Evolutionary conservation across 1,140 invertebrate species (phyloP), one percentile per base, ranked within the genome.

Genomic region (Drosophila pandora): DNA sequence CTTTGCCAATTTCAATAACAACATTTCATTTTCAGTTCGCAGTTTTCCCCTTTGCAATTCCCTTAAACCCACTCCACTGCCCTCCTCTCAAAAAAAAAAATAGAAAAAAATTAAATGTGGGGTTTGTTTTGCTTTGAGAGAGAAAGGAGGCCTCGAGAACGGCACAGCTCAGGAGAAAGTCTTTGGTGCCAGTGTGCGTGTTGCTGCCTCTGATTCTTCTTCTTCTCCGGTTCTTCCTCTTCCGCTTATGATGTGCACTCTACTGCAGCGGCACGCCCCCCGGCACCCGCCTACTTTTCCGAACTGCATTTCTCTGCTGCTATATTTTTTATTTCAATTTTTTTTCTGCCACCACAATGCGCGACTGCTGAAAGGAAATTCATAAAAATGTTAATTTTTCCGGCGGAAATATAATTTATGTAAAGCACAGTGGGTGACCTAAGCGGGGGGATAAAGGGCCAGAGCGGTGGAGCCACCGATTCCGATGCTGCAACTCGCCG

Each of bases 381-480:
- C 83, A 88, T 88, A 88, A 88, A 88, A 88, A 88, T 88, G 83
- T 88, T 88, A 88, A 88, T 88, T 88, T 88, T 88, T 88, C 83
- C 83, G 83, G 68, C 83, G 83, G 83, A 88, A 88, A 88, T 88
- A 88, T 88, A 88, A 88, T 88, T 88, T 88, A 88, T 88, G 83
- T 88, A 88, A 88, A 88, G 79, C 83, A 84, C 81, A 84, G 82
- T 70, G 83, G 84, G 83, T 81, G 74, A 87, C 72, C 72, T n/a
- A 59, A 61, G 71, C 59, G 76, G 81, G 59, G 59, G 61, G 65
- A 48, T 49, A 25, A 60, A 4, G 37, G 28, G 34, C 9, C 17
- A 17, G 50, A 30, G 9, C 5, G 41, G 41, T 21, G 8, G 2
- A 6, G 39, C 37, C n/a, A n/a, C 47, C 10, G 59, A 22, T 30